These are phyloP conservation scores for Anthoscopus minutus DNA, from an alignment of 2,113 vertebrate species.

Conservation along the genomic window DNA sequence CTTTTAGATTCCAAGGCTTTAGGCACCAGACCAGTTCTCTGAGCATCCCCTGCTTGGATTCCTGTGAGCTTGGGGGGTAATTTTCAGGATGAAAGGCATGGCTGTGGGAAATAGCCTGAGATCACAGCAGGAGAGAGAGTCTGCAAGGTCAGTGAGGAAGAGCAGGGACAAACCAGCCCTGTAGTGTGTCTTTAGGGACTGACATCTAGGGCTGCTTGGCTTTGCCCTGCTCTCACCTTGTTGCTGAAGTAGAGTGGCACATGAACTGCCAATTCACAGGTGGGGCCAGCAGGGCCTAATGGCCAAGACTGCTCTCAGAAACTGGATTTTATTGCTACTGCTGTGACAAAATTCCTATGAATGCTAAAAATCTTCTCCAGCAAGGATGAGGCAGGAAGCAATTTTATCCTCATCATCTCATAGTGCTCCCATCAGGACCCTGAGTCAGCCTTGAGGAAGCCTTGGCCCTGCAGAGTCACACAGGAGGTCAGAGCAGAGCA, in stretches of 20 bases:
- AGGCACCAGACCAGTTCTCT: background rate
- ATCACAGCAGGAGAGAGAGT: background rate
- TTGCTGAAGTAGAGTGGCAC: background rate
- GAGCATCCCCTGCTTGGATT: rapidly evolving
- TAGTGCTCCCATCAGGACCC: background rate
- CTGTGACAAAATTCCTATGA: background rate
- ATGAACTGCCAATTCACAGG: background rate
- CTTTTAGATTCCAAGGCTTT: background rate
- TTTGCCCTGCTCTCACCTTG: background rate
- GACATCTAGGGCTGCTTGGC: background rate
- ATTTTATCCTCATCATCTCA: background rate
- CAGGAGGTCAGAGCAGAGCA: background rate
- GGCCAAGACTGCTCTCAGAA: background rate
- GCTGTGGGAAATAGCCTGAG: background rate
- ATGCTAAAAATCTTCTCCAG: background rate
- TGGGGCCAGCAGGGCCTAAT: background rate
- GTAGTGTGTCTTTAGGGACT: background rate
- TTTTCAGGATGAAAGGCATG: background rate
- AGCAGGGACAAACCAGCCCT: background rate
- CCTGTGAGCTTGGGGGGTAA: rapidly evolving
- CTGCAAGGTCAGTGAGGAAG: background rate
- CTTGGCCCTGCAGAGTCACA: background rate
- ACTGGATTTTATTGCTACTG: background rate
- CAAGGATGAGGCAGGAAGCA: background rate
- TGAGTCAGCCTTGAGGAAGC: background rate